Evolutionary conservation across 2,888 invertebrate genomes (phyloP).

Genomic region (Dicyrtomina minuta): DNA sequence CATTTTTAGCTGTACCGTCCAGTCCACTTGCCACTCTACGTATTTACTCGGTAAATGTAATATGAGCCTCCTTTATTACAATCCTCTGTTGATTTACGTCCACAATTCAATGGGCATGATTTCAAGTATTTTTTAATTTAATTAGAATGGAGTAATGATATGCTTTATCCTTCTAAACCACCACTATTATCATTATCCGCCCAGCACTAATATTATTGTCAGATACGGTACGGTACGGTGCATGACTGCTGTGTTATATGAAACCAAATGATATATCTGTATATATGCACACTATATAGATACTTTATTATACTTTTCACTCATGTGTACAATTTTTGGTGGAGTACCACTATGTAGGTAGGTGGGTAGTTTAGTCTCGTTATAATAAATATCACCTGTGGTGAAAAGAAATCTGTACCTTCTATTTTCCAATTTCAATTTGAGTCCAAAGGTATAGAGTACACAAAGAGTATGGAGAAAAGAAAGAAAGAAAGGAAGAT

Average conservation of each 20-base stretch:
- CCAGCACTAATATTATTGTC: no score
- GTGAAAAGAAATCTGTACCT: slow-evolving; percentile 9
- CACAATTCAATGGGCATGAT: not conserved
- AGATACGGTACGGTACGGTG: no score
- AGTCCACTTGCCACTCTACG: no score
- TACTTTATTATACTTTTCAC: not conserved
- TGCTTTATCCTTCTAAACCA: not conserved
- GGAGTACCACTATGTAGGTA: not conserved
- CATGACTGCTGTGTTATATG: no score
- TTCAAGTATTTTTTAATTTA: slow-evolving; percentile 19
- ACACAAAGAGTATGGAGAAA: not conserved
- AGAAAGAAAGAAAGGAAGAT: slow-evolving; percentile 10
- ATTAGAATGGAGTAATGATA: slow-evolving; percentile 8
- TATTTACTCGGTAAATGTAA: no score
- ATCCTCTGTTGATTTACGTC: no score
- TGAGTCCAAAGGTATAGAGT: not conserved
- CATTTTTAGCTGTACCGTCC: no score
- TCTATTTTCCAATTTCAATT: slow-evolving; percentile 1
- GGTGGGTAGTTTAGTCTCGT: not conserved
- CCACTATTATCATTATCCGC: not conserved
- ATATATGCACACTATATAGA: no score
- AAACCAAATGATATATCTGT: no score
- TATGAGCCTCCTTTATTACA: no score
- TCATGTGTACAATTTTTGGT: no score
- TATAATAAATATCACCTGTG: slow-evolving; percentile 21